Evolutionary conservation across 2,113 vertebrate species (phyloP), one percentile per base, ranked within the genome.

Genomic region (Seriola aureovittata): DNA sequence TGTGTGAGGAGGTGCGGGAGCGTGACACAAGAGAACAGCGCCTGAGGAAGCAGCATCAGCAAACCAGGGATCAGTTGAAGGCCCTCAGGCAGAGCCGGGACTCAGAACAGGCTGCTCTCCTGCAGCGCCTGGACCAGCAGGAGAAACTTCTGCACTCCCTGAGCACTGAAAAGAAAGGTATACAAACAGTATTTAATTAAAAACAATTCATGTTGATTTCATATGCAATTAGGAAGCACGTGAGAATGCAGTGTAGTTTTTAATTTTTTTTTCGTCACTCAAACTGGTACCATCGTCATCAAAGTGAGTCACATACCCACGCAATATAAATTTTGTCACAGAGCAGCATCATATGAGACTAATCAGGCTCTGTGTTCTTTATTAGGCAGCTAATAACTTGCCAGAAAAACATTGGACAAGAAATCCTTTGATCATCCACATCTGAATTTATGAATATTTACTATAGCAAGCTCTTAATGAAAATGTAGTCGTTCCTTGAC

Each of bases 1-100:
- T 99, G 46, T 96, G 96, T n/a, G 97, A 97, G 85, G 98, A 99
- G 83, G 91, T 97, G 88, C 96, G 91, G 32, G 97, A 98, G 78
- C 92, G 95, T 57, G 96, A 96, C 73, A 92, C 36, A 32, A 94
- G 93, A 84, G 96, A 97, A 74, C 94, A 94, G 82, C 96, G 90
- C 50, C 89, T 97, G 23, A 93, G 88, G 75, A 93, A 86, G 62
- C 95, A 94, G 68, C 90, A 97, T 9, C 90, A 94, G 48, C 94
- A 97, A 78, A 95, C 94, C 85, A 95, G 90, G 81, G 96, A 97
- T 57, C 96, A 99, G 72, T 90, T 97, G 62, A 95, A 95, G 87
- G 92, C 93, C 5, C 87, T 97, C 16, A 94, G 91, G 3, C 89
- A 96, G 77, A 94, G 94, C 81, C 95, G 94, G 55, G 95, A 97